phyloP scores from a whole-genome alignment of 2,888 invertebrate genomes.

The Heliconius aoede region DNA sequence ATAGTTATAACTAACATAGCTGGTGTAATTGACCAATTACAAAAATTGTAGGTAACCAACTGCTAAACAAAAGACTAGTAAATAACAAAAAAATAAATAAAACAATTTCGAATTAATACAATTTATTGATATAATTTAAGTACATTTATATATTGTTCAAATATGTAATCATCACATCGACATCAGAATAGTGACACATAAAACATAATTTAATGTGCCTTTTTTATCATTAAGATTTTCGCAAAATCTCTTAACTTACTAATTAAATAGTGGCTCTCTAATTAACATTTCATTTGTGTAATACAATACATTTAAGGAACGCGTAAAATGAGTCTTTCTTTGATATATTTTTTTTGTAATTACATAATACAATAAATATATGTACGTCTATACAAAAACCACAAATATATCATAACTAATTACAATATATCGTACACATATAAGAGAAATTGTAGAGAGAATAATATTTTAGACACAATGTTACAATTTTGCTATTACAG shows the following conservation, averaged over 20 bases:
- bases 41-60: not conserved
- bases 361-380: slow-evolving; percentile 25
- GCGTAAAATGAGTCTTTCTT: slow-evolving; percentile 48
- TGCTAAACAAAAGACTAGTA: not conserved
- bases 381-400: slow-evolving; percentile 24
- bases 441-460: slow-evolving; percentile 8
- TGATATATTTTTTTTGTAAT: slow-evolving; percentile 40
- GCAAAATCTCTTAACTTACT: slow-evolving; percentile 42
- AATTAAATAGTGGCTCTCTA: slow-evolving; percentile 45
- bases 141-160: slow-evolving; percentile 53
- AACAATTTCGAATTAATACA: slow-evolving; percentile 49
- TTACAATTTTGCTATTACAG: not conserved
- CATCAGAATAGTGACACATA: slow-evolving; percentile 46
- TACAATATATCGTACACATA: slow-evolving; percentile 1
- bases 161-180: slow-evolving; percentile 49
- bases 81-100: slow-evolving; percentile 34
- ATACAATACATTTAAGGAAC: slow-evolving; percentile 48
- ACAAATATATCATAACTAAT: slow-evolving; percentile 18
- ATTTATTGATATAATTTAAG: slow-evolving; percentile 57
- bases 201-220: slow-evolving; percentile 32
- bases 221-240: slow-evolving; percentile 37
- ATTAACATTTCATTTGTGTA: slow-evolving; percentile 41
- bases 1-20: not conserved
- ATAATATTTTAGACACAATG: slow-evolving; percentile 2
- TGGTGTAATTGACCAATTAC: not conserved